phyloP scores from a whole-genome alignment of 2,113 vertebrate genomes.

The Syrmaticus mikado region DNA sequence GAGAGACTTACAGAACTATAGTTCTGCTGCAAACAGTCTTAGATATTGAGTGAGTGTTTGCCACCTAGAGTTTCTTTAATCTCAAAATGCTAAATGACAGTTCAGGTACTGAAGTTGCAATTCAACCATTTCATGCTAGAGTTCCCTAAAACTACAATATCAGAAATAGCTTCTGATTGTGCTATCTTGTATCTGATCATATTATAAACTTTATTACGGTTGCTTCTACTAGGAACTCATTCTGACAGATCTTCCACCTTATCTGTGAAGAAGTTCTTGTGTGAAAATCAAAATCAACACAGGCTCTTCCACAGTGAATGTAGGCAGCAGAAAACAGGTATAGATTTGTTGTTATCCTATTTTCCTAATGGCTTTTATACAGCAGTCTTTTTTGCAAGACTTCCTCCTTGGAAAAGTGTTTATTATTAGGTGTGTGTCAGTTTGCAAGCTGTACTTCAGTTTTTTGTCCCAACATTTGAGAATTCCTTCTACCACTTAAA shows the following conservation, averaged over 20 bases:
- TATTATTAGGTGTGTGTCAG: rapidly evolving
- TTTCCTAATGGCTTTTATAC: background rate
- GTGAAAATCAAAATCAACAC: background rate
- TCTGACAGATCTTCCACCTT: background rate
- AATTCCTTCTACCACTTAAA: no score
- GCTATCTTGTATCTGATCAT: background rate
- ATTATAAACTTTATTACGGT: background rate
- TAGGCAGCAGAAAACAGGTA: background rate
- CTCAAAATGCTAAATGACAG: background rate
- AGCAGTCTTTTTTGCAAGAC: background rate
- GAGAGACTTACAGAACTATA: background rate
- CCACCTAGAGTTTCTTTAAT: background rate
- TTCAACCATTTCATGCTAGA: background rate
- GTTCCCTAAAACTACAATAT: background rate
- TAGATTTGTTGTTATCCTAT: background rate
- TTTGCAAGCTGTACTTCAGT: background rate
- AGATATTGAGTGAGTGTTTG: background rate
- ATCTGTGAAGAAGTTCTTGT: background rate
- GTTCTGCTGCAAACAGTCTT: background rate
- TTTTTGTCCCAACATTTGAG: background rate
- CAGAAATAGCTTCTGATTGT: background rate
- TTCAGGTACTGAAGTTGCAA: background rate
- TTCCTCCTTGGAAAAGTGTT: background rate
- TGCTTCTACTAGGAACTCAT: background rate
- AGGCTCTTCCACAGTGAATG: background rate